Evolutionary conservation across 2,113 vertebrate genomes (phyloP).

Genomic region (Actinemys pallida): DNA sequence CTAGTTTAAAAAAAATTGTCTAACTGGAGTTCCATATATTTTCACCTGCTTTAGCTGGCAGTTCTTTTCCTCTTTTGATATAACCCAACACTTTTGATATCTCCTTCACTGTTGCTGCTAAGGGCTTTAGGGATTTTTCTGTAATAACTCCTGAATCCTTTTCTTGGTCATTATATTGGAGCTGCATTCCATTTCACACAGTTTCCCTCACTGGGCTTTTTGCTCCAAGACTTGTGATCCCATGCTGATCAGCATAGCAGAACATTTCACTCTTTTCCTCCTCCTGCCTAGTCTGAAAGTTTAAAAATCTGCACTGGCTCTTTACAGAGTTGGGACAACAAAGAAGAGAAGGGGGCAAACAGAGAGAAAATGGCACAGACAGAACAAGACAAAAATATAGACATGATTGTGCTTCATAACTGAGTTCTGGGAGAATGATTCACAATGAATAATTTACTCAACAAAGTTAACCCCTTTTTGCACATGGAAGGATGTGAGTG

Average conservation of each 20-base stretch:
- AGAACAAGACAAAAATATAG: neutral
- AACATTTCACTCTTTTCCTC: neutral
- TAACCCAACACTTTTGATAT: neutral
- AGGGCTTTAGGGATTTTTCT: neutral
- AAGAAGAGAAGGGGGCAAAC: neutral
- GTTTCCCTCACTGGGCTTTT: neutral
- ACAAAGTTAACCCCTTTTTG: neutral
- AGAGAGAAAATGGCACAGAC: neutral
- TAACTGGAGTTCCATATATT: neutral
- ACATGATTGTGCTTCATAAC: neutral
- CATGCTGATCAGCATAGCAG: neutral
- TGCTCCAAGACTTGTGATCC: neutral
- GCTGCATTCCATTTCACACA: neutral
- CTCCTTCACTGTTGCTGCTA: neutral
- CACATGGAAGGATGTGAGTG: neutral
- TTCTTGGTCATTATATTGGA: neutral
- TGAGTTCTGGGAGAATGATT: neutral
- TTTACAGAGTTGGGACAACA: neutral
- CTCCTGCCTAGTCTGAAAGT: neutral
- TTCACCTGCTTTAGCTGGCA: neutral
- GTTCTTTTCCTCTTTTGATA: neutral
- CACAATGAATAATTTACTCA: neutral
- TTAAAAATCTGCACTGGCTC: neutral
- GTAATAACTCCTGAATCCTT: constrained; percentile 12
- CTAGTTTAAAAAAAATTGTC: too few species aligned